These are phyloP conservation scores for Rhabdophis nuchalis DNA, from an alignment of 2,797 vertebrate species.

Conservation along the genomic window DNA sequence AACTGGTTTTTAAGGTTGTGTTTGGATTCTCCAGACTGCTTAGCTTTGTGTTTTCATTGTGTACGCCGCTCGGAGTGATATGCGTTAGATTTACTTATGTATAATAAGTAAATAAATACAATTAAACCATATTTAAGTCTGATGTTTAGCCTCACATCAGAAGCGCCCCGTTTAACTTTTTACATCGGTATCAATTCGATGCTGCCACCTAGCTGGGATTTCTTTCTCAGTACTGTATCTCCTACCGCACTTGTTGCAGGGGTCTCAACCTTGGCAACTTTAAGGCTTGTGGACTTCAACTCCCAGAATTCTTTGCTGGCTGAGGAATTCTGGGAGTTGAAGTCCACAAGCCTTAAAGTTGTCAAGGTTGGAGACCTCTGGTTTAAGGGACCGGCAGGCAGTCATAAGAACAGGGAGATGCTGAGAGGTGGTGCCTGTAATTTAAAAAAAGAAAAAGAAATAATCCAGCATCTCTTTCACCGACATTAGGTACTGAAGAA, in stretches of 20 bases:
- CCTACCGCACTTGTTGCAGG: not conserved
- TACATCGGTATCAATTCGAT: not conserved
- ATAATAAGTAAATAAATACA: not conserved
- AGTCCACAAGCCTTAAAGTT: too few species aligned
- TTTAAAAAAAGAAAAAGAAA: not conserved
- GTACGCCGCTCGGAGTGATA: not conserved
- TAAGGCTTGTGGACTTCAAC: too few species aligned
- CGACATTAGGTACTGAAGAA: not conserved
- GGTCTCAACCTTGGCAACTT: too few species aligned
- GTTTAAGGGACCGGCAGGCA: not conserved
- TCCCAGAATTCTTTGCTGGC: too few species aligned
- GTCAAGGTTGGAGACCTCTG: too few species aligned
- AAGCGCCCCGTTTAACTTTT: not conserved
- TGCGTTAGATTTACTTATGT: not conserved
- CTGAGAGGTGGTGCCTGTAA: not conserved
- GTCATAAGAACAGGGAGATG: too few species aligned
- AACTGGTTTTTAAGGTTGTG: not conserved
- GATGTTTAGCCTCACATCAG: not conserved
- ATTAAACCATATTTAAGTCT: not conserved
- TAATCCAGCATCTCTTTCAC: not conserved
- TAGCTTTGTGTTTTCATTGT: not conserved
- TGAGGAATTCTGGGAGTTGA: too few species aligned
- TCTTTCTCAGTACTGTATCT: not conserved
- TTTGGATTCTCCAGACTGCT: not conserved
- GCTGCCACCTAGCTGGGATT: not conserved